phyloP scores from a whole-genome alignment of 2,888 invertebrate genomes.

The Arge pagana region DNA sequence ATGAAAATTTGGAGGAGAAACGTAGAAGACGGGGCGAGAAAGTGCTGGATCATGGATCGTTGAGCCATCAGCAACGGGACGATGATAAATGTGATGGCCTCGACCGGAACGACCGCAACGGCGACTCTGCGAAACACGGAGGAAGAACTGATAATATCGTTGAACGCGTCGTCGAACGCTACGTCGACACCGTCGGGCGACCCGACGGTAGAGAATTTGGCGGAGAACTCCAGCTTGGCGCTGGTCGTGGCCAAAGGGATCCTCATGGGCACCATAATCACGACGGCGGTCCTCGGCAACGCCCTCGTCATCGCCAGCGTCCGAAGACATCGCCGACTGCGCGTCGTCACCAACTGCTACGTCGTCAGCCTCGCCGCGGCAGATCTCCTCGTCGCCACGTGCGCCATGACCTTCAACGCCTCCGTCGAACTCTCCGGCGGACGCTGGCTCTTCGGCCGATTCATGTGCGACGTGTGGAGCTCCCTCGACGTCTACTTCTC shows the following conservation, averaged over 20 bases:
- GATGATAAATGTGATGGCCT: slow-evolving; percentile 51
- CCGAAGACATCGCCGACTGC: slow-evolving; percentile 76
- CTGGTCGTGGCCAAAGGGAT: slow-evolving; percentile 72
- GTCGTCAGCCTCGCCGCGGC: slow-evolving; percentile 94
- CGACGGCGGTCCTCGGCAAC: slow-evolving; percentile 89
- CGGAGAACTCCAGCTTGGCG: slow-evolving; percentile 48
- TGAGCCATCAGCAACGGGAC: too few relatives aligned
- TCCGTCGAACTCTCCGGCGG: slow-evolving; percentile 83
- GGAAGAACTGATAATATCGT: slow-evolving; percentile 38
- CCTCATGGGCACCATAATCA: slow-evolving; percentile 84
- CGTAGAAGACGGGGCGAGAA: too few relatives aligned
- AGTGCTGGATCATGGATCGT: too few relatives aligned
- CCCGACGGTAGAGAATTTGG: slow-evolving; percentile 50
- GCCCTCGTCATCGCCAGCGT: slow-evolving; percentile 87
- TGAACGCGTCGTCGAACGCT: slow-evolving; percentile 29
- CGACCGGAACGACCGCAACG: slow-evolving; percentile 48
- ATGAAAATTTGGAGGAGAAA: too few relatives aligned
- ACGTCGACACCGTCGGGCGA: slow-evolving; percentile 46
- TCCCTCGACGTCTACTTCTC: slow-evolving; percentile 93
- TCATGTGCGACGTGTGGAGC: slow-evolving; percentile 95
- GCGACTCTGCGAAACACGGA: slow-evolving; percentile 46
- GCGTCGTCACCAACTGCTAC: slow-evolving; percentile 94
- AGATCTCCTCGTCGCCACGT: slow-evolving; percentile 88
- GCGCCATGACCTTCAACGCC: slow-evolving; percentile 92
- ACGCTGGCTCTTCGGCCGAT: slow-evolving; percentile 84